Percentiles rank a stretch among this genome's conserved stretches.
phyloP scores from a whole-genome alignment of 2,113 vertebrate genomes.

The Xiphophorus hellerii region DNA sequence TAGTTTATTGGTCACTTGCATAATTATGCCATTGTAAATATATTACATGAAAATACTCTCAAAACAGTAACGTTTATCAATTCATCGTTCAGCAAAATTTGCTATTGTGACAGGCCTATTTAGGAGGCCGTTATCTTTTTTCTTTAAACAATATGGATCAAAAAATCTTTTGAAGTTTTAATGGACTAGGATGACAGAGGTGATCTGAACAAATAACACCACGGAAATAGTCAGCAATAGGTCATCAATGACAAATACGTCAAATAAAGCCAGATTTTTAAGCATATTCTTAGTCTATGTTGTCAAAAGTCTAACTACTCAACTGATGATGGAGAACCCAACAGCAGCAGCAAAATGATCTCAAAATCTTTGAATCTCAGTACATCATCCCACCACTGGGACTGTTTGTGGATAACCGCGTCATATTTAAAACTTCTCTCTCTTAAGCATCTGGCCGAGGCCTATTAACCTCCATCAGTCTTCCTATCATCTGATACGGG shows the following conservation, averaged over 20 bases:
- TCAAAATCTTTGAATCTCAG: constrained; percentile 17
- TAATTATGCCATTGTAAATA: no score
- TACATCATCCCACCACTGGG: constrained; percentile 31
- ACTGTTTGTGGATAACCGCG: constrained; percentile 24
- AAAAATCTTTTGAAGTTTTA: not conserved
- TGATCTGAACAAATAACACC: not conserved
- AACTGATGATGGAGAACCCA: not conserved
- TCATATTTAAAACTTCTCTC: constrained; percentile 51
- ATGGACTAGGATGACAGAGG: not conserved
- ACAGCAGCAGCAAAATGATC: not conserved
- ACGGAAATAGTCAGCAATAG: not conserved
- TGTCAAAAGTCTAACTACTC: not conserved
- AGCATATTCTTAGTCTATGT: not conserved
- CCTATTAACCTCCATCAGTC: constrained; percentile 73
- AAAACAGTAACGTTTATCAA: no score
- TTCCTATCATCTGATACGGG: constrained; percentile 70
- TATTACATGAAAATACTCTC: no score
- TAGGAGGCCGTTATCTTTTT: no score
- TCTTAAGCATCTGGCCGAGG: constrained; percentile 35
- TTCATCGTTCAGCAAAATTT: no score
- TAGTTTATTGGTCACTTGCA: no score
- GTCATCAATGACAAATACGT: not conserved
- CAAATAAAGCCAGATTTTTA: not conserved
- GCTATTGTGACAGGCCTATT: no score
- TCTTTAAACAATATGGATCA: not conserved